Evolutionary conservation across 1,140 invertebrate species (phyloP), one percentile per base, ranked within the genome.

Genomic region (Bombus confusus): DNA sequence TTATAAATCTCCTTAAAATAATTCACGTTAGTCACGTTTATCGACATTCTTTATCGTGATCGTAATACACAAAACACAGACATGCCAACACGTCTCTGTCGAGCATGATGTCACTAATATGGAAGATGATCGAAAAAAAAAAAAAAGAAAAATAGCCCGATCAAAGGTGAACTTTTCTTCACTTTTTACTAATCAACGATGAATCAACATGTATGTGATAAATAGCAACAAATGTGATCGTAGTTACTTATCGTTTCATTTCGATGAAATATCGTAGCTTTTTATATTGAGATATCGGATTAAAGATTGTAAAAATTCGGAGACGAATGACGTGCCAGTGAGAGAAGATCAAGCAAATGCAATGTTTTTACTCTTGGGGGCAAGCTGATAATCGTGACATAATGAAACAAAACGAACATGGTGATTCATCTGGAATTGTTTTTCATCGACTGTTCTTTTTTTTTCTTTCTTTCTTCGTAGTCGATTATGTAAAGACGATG

Each of bases 401-500:
- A 87, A 87, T 57, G 47, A 31, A 76, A 72, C n/a, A 47, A 86
- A 76, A 74, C 37, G 4, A 41, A 28, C 39, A 3, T 13, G 18
- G 39, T 78, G 86, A 87, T 86, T 87, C 86, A 87, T 85, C 64
- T 66, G 12, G 52, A 73, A 68, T 85, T 74, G 41, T 74, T 39
- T 86, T 68, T 25, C 66, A 34, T 68, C 66, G 15, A 22, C 22
- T 68, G 18, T 4, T 9, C 25, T 25, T 22, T 34, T 68, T 22
- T 1, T 57, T 25, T 37, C 12, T 62, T 62, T n/a, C 28, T 28
- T 83, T 64, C 22, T 64, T 80, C 43, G 15, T 57, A 59, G 47
- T 5, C 57, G 81, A 73, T 79, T 73, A 79, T 18, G 15, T 52
- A 85, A 84, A 39, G 71, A 52, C 47, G 47, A 62, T 75, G 73